A percentile compares a stretch with the other conserved stretches of the same genome.
Evolutionary conservation across 1,140 invertebrate species (phyloP).

Genomic region (Wasmannia auropunctata): DNA sequence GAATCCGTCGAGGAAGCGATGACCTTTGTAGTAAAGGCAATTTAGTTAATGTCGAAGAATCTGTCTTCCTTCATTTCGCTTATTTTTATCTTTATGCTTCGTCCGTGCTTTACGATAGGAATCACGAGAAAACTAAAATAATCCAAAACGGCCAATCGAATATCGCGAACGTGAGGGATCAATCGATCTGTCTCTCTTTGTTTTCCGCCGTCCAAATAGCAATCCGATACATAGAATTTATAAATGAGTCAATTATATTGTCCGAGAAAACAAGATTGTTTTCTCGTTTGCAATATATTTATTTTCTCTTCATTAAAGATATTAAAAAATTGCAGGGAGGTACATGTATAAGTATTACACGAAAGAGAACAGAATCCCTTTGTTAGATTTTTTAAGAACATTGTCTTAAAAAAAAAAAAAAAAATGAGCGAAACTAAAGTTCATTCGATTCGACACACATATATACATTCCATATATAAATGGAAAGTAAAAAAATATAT

Average conservation of each 20-base stretch:
- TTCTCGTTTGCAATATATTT: not conserved
- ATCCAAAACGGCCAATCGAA: not conserved
- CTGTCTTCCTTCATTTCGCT: not conserved
- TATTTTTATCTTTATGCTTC: not conserved
- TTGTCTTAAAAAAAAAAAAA: not conserved
- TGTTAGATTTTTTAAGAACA: constrained; percentile 2
- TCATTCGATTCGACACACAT: constrained; percentile 10
- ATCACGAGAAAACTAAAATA: not conserved
- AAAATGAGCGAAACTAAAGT: not conserved
- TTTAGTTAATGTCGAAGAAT: constrained; percentile 6
- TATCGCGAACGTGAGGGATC: not conserved
- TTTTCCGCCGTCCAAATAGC: constrained; percentile 7
- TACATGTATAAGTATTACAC: constrained; percentile 2
- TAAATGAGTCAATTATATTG: not conserved
- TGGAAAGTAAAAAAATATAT: constrained; percentile 28
- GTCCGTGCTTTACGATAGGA: not conserved
- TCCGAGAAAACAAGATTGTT: not conserved
- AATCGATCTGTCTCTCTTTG: constrained; percentile 18
- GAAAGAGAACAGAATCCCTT: not conserved
- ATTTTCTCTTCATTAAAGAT: not conserved
- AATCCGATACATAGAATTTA: not conserved
- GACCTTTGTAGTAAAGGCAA: not conserved
- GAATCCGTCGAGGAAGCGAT: not conserved
- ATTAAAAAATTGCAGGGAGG: not conserved
- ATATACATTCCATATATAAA: constrained; percentile 30